Evolutionary conservation across 2,797 vertebrate genomes (phyloP).

Genomic region (Schizothorax lantsangensis): DNA sequence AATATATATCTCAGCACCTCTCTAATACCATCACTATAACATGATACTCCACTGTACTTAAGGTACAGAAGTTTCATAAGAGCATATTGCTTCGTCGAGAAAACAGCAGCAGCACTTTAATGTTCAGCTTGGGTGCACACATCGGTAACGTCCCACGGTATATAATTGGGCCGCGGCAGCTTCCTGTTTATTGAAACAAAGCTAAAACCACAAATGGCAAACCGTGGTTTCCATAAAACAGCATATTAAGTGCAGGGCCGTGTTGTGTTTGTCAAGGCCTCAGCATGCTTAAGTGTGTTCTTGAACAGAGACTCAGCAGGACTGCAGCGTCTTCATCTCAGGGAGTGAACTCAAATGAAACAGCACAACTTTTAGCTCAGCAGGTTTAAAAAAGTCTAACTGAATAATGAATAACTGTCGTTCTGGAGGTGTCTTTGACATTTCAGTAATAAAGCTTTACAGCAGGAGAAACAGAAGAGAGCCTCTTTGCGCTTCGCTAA

Average conservation of each 20-base stretch:
- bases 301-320: constrained; percentile 21
- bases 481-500: constrained; percentile 7
- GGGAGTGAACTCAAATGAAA: constrained; percentile 40
- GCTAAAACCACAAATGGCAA: constrained; percentile 10
- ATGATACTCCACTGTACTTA: too few species aligned
- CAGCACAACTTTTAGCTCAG: constrained; percentile 48
- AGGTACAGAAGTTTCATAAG: not conserved
- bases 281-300: constrained; percentile 29
- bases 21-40: not conserved
- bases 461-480: constrained; percentile 25
- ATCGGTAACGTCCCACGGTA: not conserved
- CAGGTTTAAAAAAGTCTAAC: constrained; percentile 45
- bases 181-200: constrained; percentile 6
- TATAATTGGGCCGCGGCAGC: not conserved
- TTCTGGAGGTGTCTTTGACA: constrained; percentile 55
- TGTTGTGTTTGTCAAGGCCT: constrained; percentile 30
- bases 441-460: constrained; percentile 35
- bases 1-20: not conserved
- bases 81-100: not conserved
- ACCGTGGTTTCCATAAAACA: constrained; percentile 14
- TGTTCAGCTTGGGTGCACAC: not conserved
- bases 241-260: constrained; percentile 18
- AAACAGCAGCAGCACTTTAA: not conserved
- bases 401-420: constrained; percentile 60
- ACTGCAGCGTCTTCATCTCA: constrained; percentile 6